Evolutionary conservation across 1,140 invertebrate genomes (phyloP).

Genomic region (Leptinotarsa texana): DNA sequence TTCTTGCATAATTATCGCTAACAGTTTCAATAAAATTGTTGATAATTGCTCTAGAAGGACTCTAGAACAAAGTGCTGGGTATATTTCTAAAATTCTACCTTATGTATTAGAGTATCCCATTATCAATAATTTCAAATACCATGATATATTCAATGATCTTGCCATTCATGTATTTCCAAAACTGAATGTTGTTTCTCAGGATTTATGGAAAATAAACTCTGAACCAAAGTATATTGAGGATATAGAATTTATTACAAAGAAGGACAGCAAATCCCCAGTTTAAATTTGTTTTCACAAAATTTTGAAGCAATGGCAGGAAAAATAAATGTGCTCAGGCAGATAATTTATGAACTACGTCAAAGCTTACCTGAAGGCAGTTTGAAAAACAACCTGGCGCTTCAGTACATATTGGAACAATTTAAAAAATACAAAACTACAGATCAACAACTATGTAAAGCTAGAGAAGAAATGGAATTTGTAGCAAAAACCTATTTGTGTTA

Average conservation of each 20-base stretch:
- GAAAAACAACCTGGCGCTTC: constrained; percentile 63
- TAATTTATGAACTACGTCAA: constrained; percentile 65
- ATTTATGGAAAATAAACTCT: constrained; percentile 62
- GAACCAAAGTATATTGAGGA: constrained; percentile 63
- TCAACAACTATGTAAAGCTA: constrained; percentile 77
- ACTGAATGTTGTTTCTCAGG: constrained; percentile 54
- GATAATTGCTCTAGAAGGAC: constrained; percentile 58
- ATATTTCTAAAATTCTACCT: constrained; percentile 62
- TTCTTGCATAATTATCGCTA: constrained; percentile 73
- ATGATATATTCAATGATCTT: constrained; percentile 73
- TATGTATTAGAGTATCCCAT: constrained; percentile 65
- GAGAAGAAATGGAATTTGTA: constrained; percentile 70
- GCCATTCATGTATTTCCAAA: constrained; percentile 69
- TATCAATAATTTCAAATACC: constrained; percentile 68
- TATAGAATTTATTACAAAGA: constrained; percentile 63
- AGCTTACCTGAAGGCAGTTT: constrained; percentile 58
- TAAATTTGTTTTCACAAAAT: not conserved
- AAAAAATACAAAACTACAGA: constrained; percentile 76
- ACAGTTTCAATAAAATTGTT: constrained; percentile 69
- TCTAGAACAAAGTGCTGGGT: constrained; percentile 58
- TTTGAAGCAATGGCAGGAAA: constrained; percentile 30
- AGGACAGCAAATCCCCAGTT: constrained; percentile 3
- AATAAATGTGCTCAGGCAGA: constrained; percentile 58
- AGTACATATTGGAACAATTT: constrained; percentile 73
- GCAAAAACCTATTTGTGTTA: constrained; percentile 78